Base-by-base conservation (phyloP, 2,888 invertebrate species). In the Aleiodes alternator region DNA sequence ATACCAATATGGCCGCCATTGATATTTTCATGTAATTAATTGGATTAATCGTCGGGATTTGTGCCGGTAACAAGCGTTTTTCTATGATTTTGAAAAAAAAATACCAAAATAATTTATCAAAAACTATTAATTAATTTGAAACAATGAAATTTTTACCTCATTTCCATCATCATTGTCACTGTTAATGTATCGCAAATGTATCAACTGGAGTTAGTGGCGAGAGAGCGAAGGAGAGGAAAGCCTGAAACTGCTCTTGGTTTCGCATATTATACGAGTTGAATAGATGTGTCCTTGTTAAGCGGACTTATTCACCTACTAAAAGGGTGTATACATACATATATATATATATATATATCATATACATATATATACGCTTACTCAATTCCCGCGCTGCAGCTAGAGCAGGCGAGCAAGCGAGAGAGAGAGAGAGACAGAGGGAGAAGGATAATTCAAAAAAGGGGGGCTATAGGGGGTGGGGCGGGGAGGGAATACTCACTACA, bases 401-500 rank as follows among this genome's bases (percentile, higher is more conserved):
- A 38, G 61, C 34, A 43, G n/a, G n/a, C n/a, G n/a, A 64, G 48
- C 16, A 16, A 48, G 16, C 16, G 5, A 64, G 16, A 16, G 48
- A 8, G 16, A 48, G 64, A 64, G 64, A 16, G 23, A 8, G 16
- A 48, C 48, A 64, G 64, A 64, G 64, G 78, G 73, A 70, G 53
- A 80, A 84, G 83, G 84, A 83, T 81, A 82, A 82, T 83, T 81
- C 82, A 83, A 85, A 84, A 85, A 64, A 48, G 64, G 64, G 48
- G 43, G 14, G 11, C 16, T 43, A 43, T n/a, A n/a, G n/a, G n/a
- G n/a, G n/a, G n/a, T n/a, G n/a, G n/a, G 2, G 23, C 1, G 23
- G 2, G 23, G 23, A 23, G 23, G 23, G 64, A 48, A 64, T 64
- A 64, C 64, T 64, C 48, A 64, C 64, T 48, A 23, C 23, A 23